Evolutionary conservation across 2,888 invertebrate genomes (phyloP), one percentile per base, ranked within the genome.

Genomic region (Tiphia femorata): DNA sequence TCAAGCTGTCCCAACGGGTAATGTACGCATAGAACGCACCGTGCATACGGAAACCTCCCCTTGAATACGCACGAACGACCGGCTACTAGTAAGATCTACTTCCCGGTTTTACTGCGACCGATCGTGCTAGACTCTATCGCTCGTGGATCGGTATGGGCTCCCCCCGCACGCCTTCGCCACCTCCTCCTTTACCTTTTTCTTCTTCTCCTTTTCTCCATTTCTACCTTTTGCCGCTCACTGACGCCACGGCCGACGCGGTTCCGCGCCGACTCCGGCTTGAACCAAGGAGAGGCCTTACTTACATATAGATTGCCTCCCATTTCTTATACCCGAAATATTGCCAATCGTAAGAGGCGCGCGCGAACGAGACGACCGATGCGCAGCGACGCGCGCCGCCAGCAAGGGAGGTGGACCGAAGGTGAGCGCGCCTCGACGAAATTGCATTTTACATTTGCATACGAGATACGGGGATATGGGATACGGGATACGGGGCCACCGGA

Each of bases 61-160:
- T 33, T 33, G 12, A 33, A 14, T 33, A n/a, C 33, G 33, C 33
- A 14, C 33, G 7, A 33, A 33, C 33, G 14, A 33, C 12, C 12
- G 33, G 69, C 76, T 78, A 81, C 81, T 80, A 81, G 80, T 77
- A 79, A 81, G 82, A 82, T 82, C 82, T 82, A 82, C 75, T 74
- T 68, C 66, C 58, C 62, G 79, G 78, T 82, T 78, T 77, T 62
- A 77, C 72, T 73, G 76, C 79, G 78, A 79, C 79, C 70, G 76
- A 76, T 73, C 69, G n/a, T 69, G 33, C 62, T 60, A 75, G 76
- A 80, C 78, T 55, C 64, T 75, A 74, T 76, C 75, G 29, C 37
- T 29, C 29, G 43, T 5, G 43, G 33, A 56, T 54, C 35, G 30
- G 40, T n/a, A 29, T 52, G 48, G 12, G 40, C 12, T 20, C 30